Percentiles rank a stretch among this genome's conserved stretches.
phyloP scores from a whole-genome alignment of 1,140 invertebrate genomes.

The Nautilus pompilius region DNA sequence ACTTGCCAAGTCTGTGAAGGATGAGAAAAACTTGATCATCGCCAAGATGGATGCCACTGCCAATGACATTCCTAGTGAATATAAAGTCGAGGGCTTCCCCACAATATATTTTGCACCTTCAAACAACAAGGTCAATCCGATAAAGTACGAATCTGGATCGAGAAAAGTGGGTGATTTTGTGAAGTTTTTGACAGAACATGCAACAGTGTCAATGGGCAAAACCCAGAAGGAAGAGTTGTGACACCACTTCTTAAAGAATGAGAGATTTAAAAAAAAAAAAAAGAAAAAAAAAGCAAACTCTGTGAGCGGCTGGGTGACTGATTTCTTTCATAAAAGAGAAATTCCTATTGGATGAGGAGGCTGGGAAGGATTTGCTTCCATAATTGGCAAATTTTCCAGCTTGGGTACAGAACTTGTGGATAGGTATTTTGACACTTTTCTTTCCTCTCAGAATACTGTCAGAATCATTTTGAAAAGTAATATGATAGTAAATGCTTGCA shows the following conservation, averaged over 20 bases:
- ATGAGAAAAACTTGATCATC: conserved; percentile 83
- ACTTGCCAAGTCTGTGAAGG: conserved; percentile 78
- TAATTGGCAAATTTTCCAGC: too few relatives aligned
- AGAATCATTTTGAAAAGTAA: too few relatives aligned
- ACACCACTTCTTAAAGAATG: conserved; percentile 14
- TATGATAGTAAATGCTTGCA: too few relatives aligned
- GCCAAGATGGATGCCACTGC: conserved; percentile 98
- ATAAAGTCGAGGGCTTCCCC: conserved; percentile 90
- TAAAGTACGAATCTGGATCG: conserved; percentile 86
- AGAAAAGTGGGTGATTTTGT: conserved; percentile 91
- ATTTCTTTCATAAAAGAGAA: too few relatives aligned
- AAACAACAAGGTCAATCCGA: conserved; percentile 74
- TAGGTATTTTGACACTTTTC: too few relatives aligned
- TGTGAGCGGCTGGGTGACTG: too few relatives aligned
- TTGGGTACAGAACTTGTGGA: too few relatives aligned
- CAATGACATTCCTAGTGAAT: conserved; percentile 88
- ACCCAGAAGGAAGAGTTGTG: conserved; percentile 47
- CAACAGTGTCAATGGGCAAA: conserved; percentile 63
- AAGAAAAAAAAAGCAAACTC: too few relatives aligned
- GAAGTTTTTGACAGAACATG: conserved; percentile 91
- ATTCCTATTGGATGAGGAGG: too few relatives aligned
- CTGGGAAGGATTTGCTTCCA: too few relatives aligned
- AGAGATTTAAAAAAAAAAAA: too few relatives aligned
- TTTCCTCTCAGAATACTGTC: too few relatives aligned
- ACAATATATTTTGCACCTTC: conserved; percentile 94